Base-by-base conservation (phyloP, 1,140 invertebrate species). In the Carposina sasakii region DNA sequence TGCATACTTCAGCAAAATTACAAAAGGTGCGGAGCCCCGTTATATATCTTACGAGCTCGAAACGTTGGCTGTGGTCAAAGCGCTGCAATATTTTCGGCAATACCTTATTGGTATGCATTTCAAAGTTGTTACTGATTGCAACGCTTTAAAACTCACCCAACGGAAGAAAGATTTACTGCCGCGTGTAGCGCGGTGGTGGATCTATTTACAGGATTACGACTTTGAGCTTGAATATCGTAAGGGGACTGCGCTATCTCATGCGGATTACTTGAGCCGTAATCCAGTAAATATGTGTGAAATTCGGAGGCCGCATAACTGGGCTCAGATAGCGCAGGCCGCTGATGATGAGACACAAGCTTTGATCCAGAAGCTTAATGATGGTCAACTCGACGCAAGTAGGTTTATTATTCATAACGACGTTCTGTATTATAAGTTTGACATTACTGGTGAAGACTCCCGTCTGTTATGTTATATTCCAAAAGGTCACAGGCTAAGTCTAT, bases 241-340 rank as follows among this genome's bases (percentile, higher is more conserved):
- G 52, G 63, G 72, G 22, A 21, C 22, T 43, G 12, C 45, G 13
- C 43, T 68, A 57, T 16, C 45, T 5, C 58, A 69, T 33, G 63
- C 67, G 2, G 67, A 71, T 47, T 57, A 55, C 19, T 31, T 76
- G 10, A 72, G 70, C 52, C 43, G 67, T 50, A 48, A 60, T 57
- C 51, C 49, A 4, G 21, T 45, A 13, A 31, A 52, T 39, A 21
- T 41, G 3, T n/a, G 24, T 17, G 13, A 39, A n/a, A 45, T 49
- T 23, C 13, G 16, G 2, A 44, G n/a, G 10, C 46, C 41, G 8
- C 28, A 4, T 12, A 55, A 46, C 22, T 55, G 53, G 48, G 48
- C 53, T 15, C 47, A 46, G 22, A 34, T 42, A 12, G 47, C 47
- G 6, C 47, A 54, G 16, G 13, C 33, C 19, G 47, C 47, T 12